These are phyloP conservation scores for Ypsolopha scabrella DNA, from an alignment of 2,888 invertebrate species.

Conservation along the genomic window DNA sequence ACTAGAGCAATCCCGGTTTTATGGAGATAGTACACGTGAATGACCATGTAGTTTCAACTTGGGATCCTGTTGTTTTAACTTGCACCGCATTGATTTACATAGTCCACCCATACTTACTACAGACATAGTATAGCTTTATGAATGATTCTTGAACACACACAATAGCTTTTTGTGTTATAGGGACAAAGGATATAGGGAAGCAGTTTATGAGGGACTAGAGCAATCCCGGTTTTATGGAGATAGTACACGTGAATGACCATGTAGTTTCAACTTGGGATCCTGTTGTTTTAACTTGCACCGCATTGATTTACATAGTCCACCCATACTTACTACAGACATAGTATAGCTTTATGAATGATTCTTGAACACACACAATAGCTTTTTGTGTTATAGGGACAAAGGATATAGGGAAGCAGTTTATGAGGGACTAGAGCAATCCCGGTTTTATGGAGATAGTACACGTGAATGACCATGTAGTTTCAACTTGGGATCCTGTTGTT, in stretches of 20 bases:
- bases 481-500: background rate
- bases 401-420: slow-evolving; percentile 16
- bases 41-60: slow-evolving; percentile 5
- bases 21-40: slow-evolving; percentile 7
- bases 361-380: background rate
- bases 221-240: slow-evolving; percentile 7
- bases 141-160: slow-evolving; percentile 2
- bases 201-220: slow-evolving; percentile 18
- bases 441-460: slow-evolving; percentile 4
- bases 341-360: slow-evolving; percentile 1
- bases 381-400: slow-evolving; percentile 5
- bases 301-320: background rate
- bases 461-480: slow-evolving; percentile 9
- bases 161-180: slow-evolving; percentile 4
- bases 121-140: background rate
- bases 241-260: slow-evolving; percentile 10
- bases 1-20: slow-evolving; percentile 12
- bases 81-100: background rate
- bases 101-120: too few species aligned
- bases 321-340: too few species aligned
- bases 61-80: background rate
- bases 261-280: background rate
- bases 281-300: background rate
- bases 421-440: slow-evolving; percentile 14
- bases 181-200: slow-evolving; percentile 6